Percentiles rank a stretch among this genome's conserved stretches.
Evolutionary conservation across 2,888 invertebrate species (phyloP).

Genomic region (Drosophila kambysellisi): DNA sequence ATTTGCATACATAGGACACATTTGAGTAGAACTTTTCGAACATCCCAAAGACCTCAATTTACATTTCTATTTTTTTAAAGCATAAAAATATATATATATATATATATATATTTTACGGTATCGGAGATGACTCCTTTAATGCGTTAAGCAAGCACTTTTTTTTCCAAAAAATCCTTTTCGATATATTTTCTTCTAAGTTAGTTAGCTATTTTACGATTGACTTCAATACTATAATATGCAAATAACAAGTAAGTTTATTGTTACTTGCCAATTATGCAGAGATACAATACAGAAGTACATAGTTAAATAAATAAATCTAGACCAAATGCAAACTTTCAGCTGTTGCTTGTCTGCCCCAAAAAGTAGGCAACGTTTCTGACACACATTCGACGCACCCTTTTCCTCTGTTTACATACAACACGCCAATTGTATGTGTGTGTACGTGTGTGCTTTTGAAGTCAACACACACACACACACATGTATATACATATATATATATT

Average conservation of each 20-base stretch:
- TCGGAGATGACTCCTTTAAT: not conserved
- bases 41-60: not conserved
- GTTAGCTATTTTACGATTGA: not conserved
- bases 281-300: not conserved
- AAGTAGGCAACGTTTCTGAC: conserved; percentile 51
- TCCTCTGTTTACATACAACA: conserved; percentile 40
- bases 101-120: not conserved
- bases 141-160: not conserved
- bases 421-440: not conserved
- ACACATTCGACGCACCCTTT: conserved; percentile 34
- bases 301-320: not conserved
- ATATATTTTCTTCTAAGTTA: not conserved
- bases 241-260: not conserved
- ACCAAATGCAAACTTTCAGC: conserved; percentile 10
- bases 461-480: conserved; percentile 39
- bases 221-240: not conserved
- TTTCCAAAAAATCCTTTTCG: not conserved
- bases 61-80: not conserved
- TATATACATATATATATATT: conserved; percentile 16
- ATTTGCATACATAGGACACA: not conserved
- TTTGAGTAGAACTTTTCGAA: not conserved
- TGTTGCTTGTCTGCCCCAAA: conserved; percentile 26
- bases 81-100: not conserved
- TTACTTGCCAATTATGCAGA: not conserved
- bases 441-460: conserved; percentile 33